Percentiles rank a stretch among this genome's conserved stretches.
These are phyloP conservation scores for Leptogaster cylindrica DNA, from an alignment of 2,888 invertebrate genomes.

Conservation along the genomic window DNA sequence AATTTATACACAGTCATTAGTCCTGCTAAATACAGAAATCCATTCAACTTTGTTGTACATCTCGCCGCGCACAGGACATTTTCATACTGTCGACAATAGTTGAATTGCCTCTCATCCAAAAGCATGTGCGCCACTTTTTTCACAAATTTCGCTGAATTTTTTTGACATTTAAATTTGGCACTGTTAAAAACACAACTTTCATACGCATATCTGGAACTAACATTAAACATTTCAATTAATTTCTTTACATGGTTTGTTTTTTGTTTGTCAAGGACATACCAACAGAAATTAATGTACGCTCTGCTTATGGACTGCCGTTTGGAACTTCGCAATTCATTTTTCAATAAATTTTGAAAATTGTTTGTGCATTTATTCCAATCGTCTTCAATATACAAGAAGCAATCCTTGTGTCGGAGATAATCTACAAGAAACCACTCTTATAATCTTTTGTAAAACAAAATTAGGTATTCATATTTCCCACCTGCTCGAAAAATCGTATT, in stretches of 20 bases:
- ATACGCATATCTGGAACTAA: slow-evolving; percentile 59
- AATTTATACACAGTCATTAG: no score
- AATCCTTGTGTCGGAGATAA: slow-evolving; percentile 59
- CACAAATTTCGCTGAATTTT: slow-evolving; percentile 58
- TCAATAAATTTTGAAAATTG: slow-evolving; percentile 56
- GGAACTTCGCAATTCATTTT: slow-evolving; percentile 54
- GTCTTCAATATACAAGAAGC: slow-evolving; percentile 58
- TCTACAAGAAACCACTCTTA: no score
- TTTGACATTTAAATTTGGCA: slow-evolving; percentile 59
- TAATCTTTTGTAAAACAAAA: no score
- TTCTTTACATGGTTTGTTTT: not conserved
- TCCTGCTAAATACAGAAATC: no score
- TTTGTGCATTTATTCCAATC: slow-evolving; percentile 59
- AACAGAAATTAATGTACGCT: slow-evolving; percentile 61
- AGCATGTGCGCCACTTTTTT: slow-evolving; percentile 59
- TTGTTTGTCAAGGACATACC: slow-evolving; percentile 52
- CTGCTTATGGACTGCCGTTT: slow-evolving; percentile 53
- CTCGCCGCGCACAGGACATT: slow-evolving; percentile 52
- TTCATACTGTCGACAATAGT: slow-evolving; percentile 57
- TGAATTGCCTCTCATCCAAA: slow-evolving; percentile 59
- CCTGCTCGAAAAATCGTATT: slow-evolving; percentile 58
- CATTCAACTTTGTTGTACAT: not conserved
- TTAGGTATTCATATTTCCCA: slow-evolving; percentile 48
- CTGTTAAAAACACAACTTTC: slow-evolving; percentile 61
- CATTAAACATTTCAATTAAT: slow-evolving; percentile 43